Percentiles rank a stretch among this genome's conserved stretches.
Conservation (phyloP, 1,140 invertebrate genomes). For the Armadillidium nasatum region DNA sequence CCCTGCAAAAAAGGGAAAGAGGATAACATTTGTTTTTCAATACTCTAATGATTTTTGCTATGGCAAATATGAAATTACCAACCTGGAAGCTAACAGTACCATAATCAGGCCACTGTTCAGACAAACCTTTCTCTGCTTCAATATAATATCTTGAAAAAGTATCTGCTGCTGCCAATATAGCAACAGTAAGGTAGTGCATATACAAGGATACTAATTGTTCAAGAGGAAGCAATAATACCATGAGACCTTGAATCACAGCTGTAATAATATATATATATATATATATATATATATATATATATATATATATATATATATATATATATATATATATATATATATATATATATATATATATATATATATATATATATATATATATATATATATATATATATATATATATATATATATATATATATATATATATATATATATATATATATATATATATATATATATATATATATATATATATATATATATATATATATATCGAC, state of each 20-base stretch:
- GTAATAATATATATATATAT: not conserved
- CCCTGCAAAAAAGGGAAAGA: slow-evolving; percentile 35
- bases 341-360: slow-evolving; percentile 18
- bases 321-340: slow-evolving; percentile 20
- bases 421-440: slow-evolving; percentile 20
- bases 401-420: slow-evolving; percentile 13
- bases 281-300: slow-evolving; percentile 13
- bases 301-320: slow-evolving; percentile 1
- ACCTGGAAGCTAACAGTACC: slow-evolving; percentile 43
- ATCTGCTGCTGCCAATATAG: slow-evolving; percentile 51
- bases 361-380: slow-evolving; percentile 18
- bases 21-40: not conserved
- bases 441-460: slow-evolving; percentile 17
- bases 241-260: slow-evolving; percentile 51
- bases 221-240: slow-evolving; percentile 55
- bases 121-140: slow-evolving; percentile 46
- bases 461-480: slow-evolving; percentile 3
- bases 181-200: slow-evolving; percentile 54
- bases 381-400: slow-evolving; percentile 16
- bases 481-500: not conserved
- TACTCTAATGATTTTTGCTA: not conserved
- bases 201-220: slow-evolving; percentile 54
- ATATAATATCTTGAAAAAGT: slow-evolving; percentile 54
- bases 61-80: not conserved
- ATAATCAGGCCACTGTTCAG: slow-evolving; percentile 42